Conservation (phyloP, 1,140 invertebrate species). For the Cydia pomonella region DNA sequence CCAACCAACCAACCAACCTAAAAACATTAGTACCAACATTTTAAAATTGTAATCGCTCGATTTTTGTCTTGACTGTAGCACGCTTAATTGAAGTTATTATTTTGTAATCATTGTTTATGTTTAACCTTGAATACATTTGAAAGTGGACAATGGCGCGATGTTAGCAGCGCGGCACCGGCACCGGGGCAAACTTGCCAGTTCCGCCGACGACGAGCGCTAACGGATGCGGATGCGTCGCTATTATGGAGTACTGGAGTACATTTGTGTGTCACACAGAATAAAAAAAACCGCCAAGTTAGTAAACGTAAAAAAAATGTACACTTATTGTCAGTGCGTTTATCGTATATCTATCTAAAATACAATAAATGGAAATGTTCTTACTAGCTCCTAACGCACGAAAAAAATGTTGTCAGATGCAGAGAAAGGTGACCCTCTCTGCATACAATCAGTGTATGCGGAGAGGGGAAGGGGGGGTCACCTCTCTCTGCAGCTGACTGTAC, state of each 20-base stretch:
- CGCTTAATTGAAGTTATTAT: background rate
- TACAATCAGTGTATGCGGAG: no score
- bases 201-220: slow-evolving; percentile 40
- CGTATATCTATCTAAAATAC: background rate
- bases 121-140: background rate
- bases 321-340: background rate
- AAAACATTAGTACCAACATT: no score
- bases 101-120: background rate
- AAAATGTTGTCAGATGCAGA: no score
- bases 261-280: background rate
- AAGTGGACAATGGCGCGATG: slow-evolving; percentile 34
- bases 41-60: no score
- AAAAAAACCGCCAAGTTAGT: background rate
- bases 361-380: background rate
- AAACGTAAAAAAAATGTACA: background rate
- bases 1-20: no score
- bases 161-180: slow-evolving; percentile 38
- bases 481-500: no score
- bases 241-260: slow-evolving; percentile 10
- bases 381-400: no score
- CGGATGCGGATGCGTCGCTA: slow-evolving; percentile 39
- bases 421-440: no score
- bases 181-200: slow-evolving; percentile 42
- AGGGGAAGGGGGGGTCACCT: no score
- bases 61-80: no score